Evolutionary conservation across 2,113 vertebrate genomes (phyloP), one percentile per base, ranked within the genome.

Genomic region (Thamnaconus septentrionalis): DNA sequence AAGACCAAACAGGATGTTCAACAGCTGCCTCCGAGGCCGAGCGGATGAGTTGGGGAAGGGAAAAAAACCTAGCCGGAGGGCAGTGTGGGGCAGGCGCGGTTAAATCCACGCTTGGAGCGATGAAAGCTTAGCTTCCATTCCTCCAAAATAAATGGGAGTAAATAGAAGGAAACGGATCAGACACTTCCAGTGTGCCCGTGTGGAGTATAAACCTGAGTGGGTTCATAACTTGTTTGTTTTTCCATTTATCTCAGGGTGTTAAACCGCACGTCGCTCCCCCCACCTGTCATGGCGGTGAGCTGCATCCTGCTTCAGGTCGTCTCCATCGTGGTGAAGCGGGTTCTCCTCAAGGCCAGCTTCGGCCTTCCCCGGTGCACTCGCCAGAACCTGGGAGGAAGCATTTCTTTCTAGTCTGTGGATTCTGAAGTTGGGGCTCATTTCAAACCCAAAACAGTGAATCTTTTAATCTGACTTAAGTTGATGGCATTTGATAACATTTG

Each of bases 291-390:
- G 31, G 7, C 53, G 60, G 53, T 66, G 56, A 51, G 7, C 7
- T 54, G 67, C 48, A 51, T 71, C 73, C 39, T 2, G 59, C 41
- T 73, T 81, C 51, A 69, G 8, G n/a, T 72, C 64, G 4, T 61
- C 61, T 49, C 51, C 47, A 54, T 61, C 56, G 7, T 51, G 5
- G 41, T 7, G 3, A 10, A 51, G 43, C 5, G 3, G n/a, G 57
- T 51, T 66, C 53, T 70, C 56, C n/a, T 62, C 41, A 7, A 68
- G 39, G 1, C 7, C 41, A 63, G 62, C 12, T 9, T 56, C 56
- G 3, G 41, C 70, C 7, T 73, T 64, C n/a, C 39, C 6, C 0
- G 46, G n/a, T 5, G 50, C 48, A 47, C 43, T 59, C 58, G 53
- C 9, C 58, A 60, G 50, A 18, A 39, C 64, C 80, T 85, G 69